Evolutionary conservation across 2,113 vertebrate genomes (phyloP), one percentile per base, ranked within the genome.

Genomic region (Perccottus glenii): DNA sequence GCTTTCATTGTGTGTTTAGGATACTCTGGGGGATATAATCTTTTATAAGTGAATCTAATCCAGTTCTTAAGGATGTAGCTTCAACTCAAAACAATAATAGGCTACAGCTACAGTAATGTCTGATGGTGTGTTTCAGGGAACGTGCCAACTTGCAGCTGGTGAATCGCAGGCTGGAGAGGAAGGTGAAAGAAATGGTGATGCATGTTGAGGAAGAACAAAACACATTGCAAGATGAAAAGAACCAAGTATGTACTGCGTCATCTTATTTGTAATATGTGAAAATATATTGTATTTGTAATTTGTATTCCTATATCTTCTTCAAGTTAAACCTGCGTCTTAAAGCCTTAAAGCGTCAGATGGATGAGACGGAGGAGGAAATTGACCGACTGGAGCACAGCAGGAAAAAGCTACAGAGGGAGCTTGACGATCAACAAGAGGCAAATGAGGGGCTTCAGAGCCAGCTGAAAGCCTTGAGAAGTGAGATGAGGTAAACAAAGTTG

Each of bases 331-430:
- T 99, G 81, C 95, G 96, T 69, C 85, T 99, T 73, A 99, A 97
- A 85, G 96, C 96, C 11, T 92, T 98, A 93, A 99, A 99, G 85
- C 92, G 98, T 11, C 98, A 98, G 90, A 95, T 98, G 80, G 95
- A 98, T 47, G 96, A 96, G 90, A 95, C 96, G 0, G 98, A 99
- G 88, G 98, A 98, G 87, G 96, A 98, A 88, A 98, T 98, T 3
- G 96, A 99, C 80, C 91, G 96, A 40, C 91, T 98, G 73, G 98
- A 98, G 83, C 94, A 94, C 73, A 60, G 92, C 11, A 97, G 95
- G 87, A 98, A 97, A 93, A 98, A 98, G 85, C 91, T 97, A 61
- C 96, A 98, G 91, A 89, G 98, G 85, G 97, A 99, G 65, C 91
- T 99, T 82, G 98, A 99, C 60, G 98, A 99, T 70, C 96, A 98